Evolutionary conservation across 2,113 vertebrate species (phyloP), one percentile per base, ranked within the genome.

Genomic region (Myiozetetes cayanensis): DNA sequence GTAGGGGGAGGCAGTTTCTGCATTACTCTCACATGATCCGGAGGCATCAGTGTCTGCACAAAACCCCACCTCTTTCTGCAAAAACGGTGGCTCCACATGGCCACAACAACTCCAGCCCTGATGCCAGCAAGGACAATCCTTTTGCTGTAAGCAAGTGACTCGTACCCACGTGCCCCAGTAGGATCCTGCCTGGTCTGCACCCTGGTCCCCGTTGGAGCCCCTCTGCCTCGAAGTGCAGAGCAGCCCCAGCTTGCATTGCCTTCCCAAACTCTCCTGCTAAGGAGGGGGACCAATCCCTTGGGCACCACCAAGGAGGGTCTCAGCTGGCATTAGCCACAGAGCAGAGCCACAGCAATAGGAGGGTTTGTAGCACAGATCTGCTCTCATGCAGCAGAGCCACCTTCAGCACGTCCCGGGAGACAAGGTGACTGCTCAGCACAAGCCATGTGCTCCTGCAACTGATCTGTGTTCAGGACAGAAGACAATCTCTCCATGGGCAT

Each of bases 141-240:
- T 7, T 30, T 41, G 49, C 50, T 59, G 25, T 2, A 25, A 58
- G 21, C 3, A 0, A 44, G 25, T 2, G 16, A 8, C 59, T 25
- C 1, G 0, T 24, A 82, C 12, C 44, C 22, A 50, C 1, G 0
- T 9, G 46, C 8, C 23, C 46, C 55, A 19, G 20, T 16, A 47
- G n/a, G 8, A 33, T 35, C 25, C 44, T 61, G 33, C 18, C 3
- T 0, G 9, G 47, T 67, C 21, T 1, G 24, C 41, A 13, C 28
- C 31, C 37, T 15, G 25, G 50, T 71, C 37, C 55, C 2, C 0
- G 0, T 1, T 2, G 1, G 14, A 63, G 24, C 23, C 18, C 7
- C 21, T 46, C 35, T 61, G 19, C 52, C 77, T 23, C 4, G 0
- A 68, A 63, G 18, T 8, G 1, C 1, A 3, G 75, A 46, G 61